Base-by-base conservation (phyloP, 2,113 vertebrate species). In the Thomomys bottae region DNA sequence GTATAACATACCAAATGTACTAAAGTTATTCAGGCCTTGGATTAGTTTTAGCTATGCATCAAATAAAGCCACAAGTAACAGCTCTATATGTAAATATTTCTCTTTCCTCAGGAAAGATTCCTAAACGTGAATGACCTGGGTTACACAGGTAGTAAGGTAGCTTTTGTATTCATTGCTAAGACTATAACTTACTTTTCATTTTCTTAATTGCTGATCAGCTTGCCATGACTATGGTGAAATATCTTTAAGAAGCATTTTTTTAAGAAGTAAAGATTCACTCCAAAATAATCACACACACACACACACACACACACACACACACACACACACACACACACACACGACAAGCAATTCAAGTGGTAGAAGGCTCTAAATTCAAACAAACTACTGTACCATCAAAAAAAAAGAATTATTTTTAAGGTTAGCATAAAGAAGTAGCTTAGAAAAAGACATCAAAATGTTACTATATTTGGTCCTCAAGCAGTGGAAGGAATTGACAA, bases 401-500 rank as follows among this genome's bases (percentile, higher is more conserved):
- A 86, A 93, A 42, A 61, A 61, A 38, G 49, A n/a, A n/a, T n/a
- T n/a, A n/a, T n/a, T 57, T 57, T 84, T 7, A 84, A 84, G 26
- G 38, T 45, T 61, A 87, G 40, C 20, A 42, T 21, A 24, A 72
- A 83, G 18, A 54, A 54, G 49, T 54, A 54, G 49, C 49, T 54
- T 54, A 54, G 49, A 54, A 54, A 3, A 61, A 63, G 63, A 26
- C 54, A 66, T 8, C 8, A 49, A 34, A 63, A 32, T 2, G 2
- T 18, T 26, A 38, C 40, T 5, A 21, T 8, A 45, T 6, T 9
- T 38, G 49, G 64, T 42, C 76, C 64, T 63, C 30, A 61, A 84
- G 45, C 76, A 79, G 23, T 21, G 3, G 17, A 86, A 71, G 20
- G 34, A 63, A 77, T 3, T 14, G 24, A 66, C 8, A 66, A 4